Percentiles rank a stretch among this genome's conserved stretches.
Evolutionary conservation across 2,888 invertebrate genomes (phyloP).

Genomic region (Drosophila affinis): DNA sequence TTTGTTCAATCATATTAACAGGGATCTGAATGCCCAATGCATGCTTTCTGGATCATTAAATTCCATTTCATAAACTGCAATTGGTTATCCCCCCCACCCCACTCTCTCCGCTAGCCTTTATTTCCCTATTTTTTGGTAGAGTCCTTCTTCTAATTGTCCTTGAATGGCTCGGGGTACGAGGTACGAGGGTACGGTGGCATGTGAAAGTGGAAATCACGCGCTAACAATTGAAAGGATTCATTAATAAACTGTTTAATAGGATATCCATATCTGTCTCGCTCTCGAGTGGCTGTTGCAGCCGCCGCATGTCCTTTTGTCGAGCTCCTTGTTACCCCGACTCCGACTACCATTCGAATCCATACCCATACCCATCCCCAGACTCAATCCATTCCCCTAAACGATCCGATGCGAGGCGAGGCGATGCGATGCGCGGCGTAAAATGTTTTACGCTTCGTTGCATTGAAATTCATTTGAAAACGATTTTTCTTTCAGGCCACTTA

Average conservation of each 20-base stretch:
- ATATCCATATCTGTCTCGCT: constrained; percentile 53
- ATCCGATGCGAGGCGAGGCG: constrained; percentile 38
- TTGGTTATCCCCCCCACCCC: constrained; percentile 23
- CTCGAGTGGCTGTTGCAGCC: constrained; percentile 65
- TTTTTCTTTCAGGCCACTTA: constrained; percentile 78
- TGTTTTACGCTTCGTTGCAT: constrained; percentile 83
- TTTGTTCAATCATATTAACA: constrained; percentile 73
- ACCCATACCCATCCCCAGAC: constrained; percentile 2
- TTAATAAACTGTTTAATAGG: constrained; percentile 82
- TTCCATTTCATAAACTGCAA: constrained; percentile 61
- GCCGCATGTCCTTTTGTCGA: constrained; percentile 75
- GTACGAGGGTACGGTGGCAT: constrained; percentile 25
- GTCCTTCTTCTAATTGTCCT: constrained; percentile 77
- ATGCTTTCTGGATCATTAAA: constrained; percentile 76
- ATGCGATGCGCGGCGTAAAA: constrained; percentile 71
- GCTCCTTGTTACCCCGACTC: constrained; percentile 52
- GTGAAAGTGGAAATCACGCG: constrained; percentile 78
- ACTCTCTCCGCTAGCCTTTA: constrained; percentile 22
- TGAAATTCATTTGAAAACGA: constrained; percentile 83
- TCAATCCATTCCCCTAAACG: constrained; percentile 19
- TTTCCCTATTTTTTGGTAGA: constrained; percentile 29
- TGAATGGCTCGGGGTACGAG: constrained; percentile 40
- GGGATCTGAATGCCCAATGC: constrained; percentile 34
- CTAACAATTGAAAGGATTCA: constrained; percentile 82
- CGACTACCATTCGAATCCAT: background rate